A percentile compares a stretch with the other conserved stretches of the same genome.
phyloP scores from a whole-genome alignment of 2,797 vertebrate species.

The Sarcoramphus papa region DNA sequence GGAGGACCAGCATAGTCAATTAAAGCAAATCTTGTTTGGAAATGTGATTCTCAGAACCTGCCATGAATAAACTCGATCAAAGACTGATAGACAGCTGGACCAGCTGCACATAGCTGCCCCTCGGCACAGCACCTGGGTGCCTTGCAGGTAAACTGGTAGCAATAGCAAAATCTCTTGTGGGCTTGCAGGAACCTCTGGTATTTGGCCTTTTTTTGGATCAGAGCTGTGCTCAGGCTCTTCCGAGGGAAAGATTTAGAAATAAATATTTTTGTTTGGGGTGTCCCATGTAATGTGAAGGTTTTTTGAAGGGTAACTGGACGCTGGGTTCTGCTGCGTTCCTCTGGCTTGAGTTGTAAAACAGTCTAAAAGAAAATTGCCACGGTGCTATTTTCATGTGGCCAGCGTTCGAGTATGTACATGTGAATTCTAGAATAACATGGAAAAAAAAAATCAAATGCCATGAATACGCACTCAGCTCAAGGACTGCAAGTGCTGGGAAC shows the following conservation, averaged over 20 bases:
- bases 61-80: not conserved
- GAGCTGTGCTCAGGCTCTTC: not conserved
- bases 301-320: not conserved
- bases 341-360: not conserved
- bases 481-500: not conserved
- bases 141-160: not conserved
- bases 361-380: not conserved
- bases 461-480: not conserved
- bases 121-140: not conserved
- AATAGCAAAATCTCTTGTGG: not conserved
- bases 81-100: not conserved
- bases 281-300: not conserved
- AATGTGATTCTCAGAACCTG: not conserved
- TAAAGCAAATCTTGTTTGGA: not conserved
- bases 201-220: not conserved
- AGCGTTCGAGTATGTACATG: not conserved
- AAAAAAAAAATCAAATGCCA: not conserved
- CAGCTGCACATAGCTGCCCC: not conserved
- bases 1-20: not conserved
- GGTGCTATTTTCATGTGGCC: not conserved
- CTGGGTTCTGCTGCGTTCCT: not conserved
- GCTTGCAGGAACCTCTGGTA: not conserved
- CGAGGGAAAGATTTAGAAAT: not conserved
- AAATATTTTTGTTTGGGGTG: rapidly evolving
- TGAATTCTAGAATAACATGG: not conserved